Evolutionary conservation across 2,888 invertebrate species (phyloP), one percentile per base, ranked within the genome.

Genomic region (Melipona bicolor): DNA sequence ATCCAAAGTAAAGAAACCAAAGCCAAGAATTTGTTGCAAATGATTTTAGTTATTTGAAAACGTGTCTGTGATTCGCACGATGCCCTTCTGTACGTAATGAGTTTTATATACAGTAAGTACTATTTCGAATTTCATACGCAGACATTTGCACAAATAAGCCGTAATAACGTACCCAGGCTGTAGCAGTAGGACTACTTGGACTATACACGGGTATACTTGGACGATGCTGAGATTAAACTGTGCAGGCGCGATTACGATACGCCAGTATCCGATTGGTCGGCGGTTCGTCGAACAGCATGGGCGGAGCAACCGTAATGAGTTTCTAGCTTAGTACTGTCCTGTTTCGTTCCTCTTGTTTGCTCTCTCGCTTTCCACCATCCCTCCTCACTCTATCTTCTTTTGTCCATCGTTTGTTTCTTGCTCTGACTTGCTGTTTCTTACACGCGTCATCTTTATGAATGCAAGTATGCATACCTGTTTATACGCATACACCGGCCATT

Each of bases 231-330:
- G 94, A 94, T 94, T 94, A 94, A 43, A 93, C 92, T 92, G 91
- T 91, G 92, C 91, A 92, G 92, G 90, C 89, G 88, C 92, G 93
- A 94, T 94, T 94, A 92, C 93, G 91, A 94, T 93, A 92, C 92
- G 87, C 85, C 87, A 87, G 90, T 91, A 92, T 93, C 92, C 91
- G 93, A 94, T 94, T 94, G 94, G 94, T 91, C 90, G 92, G 79
- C 81, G 89, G 91, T 90, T 91, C 89, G 91, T 93, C 92, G 93
- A 94, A 94, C 90, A 89, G 91, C 86, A 90, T 92, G 91, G 94
- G 94, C 94, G 94, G 94, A 93, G 94, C 94, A 84, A 93, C 87
- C 88, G 92, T 94, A 94, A 94, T 94, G 94, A 94, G 94, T 94
- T 94, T 93, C 93, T 92, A 93, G 92, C 92, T 93, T 90, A 91